Evolutionary conservation across 2,797 vertebrate genomes (phyloP), one percentile per base, ranked within the genome.

Genomic region (Coregonus ussuriensis): DNA sequence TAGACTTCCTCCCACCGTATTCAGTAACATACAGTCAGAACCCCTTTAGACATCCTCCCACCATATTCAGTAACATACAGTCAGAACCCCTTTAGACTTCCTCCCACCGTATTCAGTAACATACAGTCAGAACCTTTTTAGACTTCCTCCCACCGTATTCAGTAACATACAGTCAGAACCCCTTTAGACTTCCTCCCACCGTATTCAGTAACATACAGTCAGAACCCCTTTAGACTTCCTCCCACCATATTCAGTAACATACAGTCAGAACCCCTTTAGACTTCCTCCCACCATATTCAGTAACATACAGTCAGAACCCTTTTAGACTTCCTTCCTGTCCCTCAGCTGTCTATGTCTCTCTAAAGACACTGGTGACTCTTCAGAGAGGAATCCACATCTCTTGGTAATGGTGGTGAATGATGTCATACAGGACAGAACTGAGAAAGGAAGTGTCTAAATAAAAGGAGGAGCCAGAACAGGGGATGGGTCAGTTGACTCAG

Each of bases 401-500:
- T 62, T 62, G 59, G n/a, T 59, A 18, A 59, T n/a, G 54, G 1
- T 59, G 18, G 18, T 59, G 54, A 18, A 41, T 1, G 9, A 81
- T 41, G 65, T 78, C 54, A 63, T n/a, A 63, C 31, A 21, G 21
- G 69, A 14, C 21, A 3, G 63, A 79, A 74, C 69, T 82, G 85
- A 2, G 78, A 83, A 66, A 71, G 63, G 78, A 89, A 74, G 78
- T 78, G 67, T 81, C 87, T 89, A 71, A 78, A 79, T 52, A 31
- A 66, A n/a, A 47, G 41, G 73, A 65, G 66, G 74, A 65, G 66
- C 78, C 16, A 81, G 80, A 83, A 85, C 82, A 88, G 21, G 21
- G 82, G 79, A 84, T 41, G 81, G 75, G 76, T 47, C 16, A 14
- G 47, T 56, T 88, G 88, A 92, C 68, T 91, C 87, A 91, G 56